phyloP scores from a whole-genome alignment of 1,140 invertebrate genomes.

The Neoseiulus cucumeris region DNA sequence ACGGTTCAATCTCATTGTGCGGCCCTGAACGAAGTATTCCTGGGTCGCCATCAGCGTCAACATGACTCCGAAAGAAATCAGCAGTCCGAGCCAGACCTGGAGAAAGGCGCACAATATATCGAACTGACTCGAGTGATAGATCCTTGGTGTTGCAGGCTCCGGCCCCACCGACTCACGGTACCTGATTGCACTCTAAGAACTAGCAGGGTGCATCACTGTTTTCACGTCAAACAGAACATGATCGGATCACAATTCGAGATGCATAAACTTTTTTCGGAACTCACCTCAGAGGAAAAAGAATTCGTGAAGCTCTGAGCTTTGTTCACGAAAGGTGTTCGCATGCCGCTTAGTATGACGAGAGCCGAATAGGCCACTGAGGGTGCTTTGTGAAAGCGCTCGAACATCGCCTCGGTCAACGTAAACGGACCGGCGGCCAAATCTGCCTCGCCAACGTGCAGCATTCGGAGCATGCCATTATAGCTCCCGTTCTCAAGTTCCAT shows the following conservation, averaged over 20 bases:
- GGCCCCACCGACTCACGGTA: no score
- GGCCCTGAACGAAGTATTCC: background rate
- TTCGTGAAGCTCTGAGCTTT: background rate
- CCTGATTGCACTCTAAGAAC: no score
- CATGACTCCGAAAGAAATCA: background rate
- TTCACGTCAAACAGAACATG: no score
- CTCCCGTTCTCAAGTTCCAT: background rate
- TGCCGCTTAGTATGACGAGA: background rate
- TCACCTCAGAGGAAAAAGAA: background rate
- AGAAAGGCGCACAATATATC: background rate
- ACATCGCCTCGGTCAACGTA: background rate
- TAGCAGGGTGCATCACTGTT: no score
- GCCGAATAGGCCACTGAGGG: background rate
- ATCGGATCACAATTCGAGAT: no score
- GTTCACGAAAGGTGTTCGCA: background rate
- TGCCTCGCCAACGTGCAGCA: background rate
- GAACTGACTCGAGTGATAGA: no score
- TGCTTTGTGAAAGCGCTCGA: background rate
- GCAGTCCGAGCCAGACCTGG: background rate
- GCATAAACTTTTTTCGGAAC: no score
- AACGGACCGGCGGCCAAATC: background rate
- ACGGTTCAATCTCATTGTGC: background rate
- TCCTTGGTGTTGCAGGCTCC: no score
- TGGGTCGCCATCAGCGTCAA: background rate
- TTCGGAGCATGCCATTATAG: background rate